Evolutionary conservation across 2,113 vertebrate species (phyloP), one percentile per base, ranked within the genome.

Genomic region (Oryzias curvinotus): DNA sequence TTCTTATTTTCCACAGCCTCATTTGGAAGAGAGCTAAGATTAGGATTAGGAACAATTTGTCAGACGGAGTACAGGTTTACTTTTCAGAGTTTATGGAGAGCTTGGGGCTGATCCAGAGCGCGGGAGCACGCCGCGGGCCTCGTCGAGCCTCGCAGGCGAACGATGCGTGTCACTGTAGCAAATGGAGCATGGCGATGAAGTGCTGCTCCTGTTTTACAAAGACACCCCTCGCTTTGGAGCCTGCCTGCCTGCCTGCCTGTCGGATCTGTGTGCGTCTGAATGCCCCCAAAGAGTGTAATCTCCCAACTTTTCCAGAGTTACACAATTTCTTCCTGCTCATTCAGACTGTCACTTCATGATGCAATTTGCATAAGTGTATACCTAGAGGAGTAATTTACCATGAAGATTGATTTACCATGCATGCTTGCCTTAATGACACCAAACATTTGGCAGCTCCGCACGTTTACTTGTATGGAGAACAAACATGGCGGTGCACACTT

Each of bases 151-250:
- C 17, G 72, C 67, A 52, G 74, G 53, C 48, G 80, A 78, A 80
- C 71, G 75, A 76, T 67, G 75, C 73, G 58, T 83, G 82, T 86
- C 83, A 82, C 84, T 82, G 81, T 64, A 47, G 77, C 63, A 87
- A 88, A 89, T 88, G 85, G 78, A 89, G 80, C 62, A 7, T 74
- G 70, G 64, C 53, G 82, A 87, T 78, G 68, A 77, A 82, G 80
- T 73, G 59, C 73, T 58, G 74, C 77, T 64, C 59, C 71, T 57
- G 76, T 70, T 73, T 75, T 42, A 70, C 60, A 65, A 65, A 80
- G 59, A 50, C 58, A 68, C 63, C 73, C 65, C 68, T 70, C 62
- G 61, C 28, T 21, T 12, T 71, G 71, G 54, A 2, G 54, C 16
- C 18, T 30, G 60, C 47, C 48, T 64, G n/a, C n/a, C n/a, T 1